Evolutionary conservation across 2,113 vertebrate genomes (phyloP), one percentile per base, ranked within the genome.

Genomic region (Phyllopteryx taeniolatus): DNA sequence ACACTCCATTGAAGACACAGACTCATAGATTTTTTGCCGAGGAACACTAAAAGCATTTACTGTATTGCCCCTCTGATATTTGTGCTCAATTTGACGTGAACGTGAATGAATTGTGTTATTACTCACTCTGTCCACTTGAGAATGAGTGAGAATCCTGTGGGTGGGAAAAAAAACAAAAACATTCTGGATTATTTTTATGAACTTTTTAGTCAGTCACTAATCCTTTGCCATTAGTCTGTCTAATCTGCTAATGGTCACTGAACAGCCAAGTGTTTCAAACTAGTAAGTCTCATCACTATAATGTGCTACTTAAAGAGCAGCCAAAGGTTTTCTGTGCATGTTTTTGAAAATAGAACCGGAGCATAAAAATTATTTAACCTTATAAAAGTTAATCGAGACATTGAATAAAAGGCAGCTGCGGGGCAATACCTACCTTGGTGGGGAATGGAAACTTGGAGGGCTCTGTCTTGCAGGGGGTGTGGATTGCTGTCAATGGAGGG

Each of bases 371-470:
- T 64, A 46, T 68, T 44, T n/a, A 22, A n/a, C 1, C 11, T 10
- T 11, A 51, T 57, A n/a, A 39, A 63, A 17, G 5, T 73, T 56
- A 8, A 71, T 74, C 31, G 72, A n/a, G 59, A 62, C 8, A 44
- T 53, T 66, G 20, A 78, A 67, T 74, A 27, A 35, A 60, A 59
- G 59, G 72, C 42, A 69, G 35, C 8, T 53, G 56, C 20, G 19
- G 70, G 53, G 47, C 42, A 47, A 44, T 44, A 90, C 95, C 94
- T 91, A 99, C 98, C 97, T 99, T 99, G 15, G 94, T 96, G 71
- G 98, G 96, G 85, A 99, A 99, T 85, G 97, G 97, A 92, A 99
- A 99, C 88, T 99, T 99, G 76, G 97, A 99, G 62, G 96, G 96
- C 89, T 99, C 97, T 2, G 97, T 98, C 94, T 98, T 99, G 93